A percentile compares a stretch with the other conserved stretches of the same genome.
Conservation (phyloP, 2,113 vertebrate species). For the Leptodactylus fuscus region DNA sequence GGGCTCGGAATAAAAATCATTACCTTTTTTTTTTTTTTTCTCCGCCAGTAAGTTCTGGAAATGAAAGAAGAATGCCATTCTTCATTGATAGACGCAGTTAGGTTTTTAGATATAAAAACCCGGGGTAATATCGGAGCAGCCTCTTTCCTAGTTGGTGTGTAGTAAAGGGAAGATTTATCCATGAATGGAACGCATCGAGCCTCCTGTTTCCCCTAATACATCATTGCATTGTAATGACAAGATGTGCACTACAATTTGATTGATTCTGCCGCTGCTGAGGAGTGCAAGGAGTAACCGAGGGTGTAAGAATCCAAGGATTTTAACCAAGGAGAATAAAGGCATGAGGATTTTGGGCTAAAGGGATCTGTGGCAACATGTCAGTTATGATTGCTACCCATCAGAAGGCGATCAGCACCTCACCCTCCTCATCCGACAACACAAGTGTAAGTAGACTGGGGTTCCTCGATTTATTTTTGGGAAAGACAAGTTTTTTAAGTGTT, state of each 20-base stretch:
- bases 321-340: conserved; percentile 27
- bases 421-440: conserved; percentile 57
- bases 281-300: background rate
- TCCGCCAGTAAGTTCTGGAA: background rate
- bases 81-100: conserved; percentile 24
- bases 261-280: conserved; percentile 64
- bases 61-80: background rate
- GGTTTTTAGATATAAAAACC: conserved; percentile 32
- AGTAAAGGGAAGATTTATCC: conserved; percentile 52
- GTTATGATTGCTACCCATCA: conserved; percentile 74
- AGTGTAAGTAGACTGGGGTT: background rate
- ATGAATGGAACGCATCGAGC: conserved; percentile 30
- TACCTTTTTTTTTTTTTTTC: background rate
- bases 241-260: conserved; percentile 64
- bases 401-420: conserved; percentile 68
- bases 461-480: conserved; percentile 11
- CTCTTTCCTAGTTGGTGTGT: conserved; percentile 7
- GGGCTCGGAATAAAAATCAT: conserved; percentile 46
- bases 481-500: background rate
- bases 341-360: conserved; percentile 19
- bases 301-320: background rate
- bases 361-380: conserved; percentile 62
- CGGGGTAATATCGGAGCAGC: conserved; percentile 45
- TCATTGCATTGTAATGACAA: conserved; percentile 51
- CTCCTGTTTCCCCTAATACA: conserved; percentile 45